A percentile compares a stretch with the other conserved stretches of the same genome.
Conservation (phyloP, 2,888 invertebrate species). For the Athalia cordata region DNA sequence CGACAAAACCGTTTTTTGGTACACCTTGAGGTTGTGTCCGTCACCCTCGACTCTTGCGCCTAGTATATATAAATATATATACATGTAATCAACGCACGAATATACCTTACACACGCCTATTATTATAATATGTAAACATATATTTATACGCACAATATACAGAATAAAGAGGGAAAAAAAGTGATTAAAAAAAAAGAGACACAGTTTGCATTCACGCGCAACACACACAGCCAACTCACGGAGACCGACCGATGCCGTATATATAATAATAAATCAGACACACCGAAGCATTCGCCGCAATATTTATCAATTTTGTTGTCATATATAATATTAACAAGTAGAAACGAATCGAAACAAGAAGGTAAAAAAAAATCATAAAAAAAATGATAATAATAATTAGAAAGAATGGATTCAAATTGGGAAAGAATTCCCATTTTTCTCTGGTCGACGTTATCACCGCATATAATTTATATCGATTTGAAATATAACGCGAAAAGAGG, state of each 20-base stretch:
- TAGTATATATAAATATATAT: not conserved
- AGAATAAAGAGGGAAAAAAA: conserved; percentile 11
- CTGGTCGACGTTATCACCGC: no score
- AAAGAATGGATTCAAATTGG: no score
- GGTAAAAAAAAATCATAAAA: not conserved
- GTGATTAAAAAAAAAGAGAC: not conserved
- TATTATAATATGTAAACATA: conserved; percentile 34
- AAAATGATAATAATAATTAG: no score
- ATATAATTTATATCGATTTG: no score
- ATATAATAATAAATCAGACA: conserved; percentile 16
- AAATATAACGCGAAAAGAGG: no score
- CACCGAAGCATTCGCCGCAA: conserved; percentile 44
- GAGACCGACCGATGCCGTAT: conserved; percentile 28
- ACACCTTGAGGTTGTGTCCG: no score
- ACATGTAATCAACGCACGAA: not conserved
- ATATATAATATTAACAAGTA: conserved; percentile 3
- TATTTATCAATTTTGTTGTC: conserved; percentile 23
- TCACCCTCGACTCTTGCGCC: no score
- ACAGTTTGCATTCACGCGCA: conserved; percentile 25
- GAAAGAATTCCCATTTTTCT: no score
- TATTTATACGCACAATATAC: conserved; percentile 26
- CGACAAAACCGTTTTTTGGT: no score
- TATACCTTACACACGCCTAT: not conserved
- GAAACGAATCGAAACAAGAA: not conserved
- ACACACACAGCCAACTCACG: conserved; percentile 43